Conservation (phyloP, 2,113 vertebrate genomes). For the Halcyon senegalensis region DNA sequence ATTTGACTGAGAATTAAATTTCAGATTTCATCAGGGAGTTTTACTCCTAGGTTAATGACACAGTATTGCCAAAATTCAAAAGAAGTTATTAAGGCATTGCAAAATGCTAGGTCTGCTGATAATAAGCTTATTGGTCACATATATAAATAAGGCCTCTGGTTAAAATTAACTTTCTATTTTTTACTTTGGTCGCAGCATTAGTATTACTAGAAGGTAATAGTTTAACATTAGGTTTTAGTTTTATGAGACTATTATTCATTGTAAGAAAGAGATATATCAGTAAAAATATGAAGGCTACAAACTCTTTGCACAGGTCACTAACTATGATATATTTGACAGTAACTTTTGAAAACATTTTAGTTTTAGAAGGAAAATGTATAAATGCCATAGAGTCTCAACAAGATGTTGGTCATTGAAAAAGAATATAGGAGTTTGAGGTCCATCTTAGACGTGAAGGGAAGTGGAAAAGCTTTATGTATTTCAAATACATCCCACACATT, state of each 20-base stretch:
- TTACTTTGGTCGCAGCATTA: not conserved
- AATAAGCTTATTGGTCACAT: not conserved
- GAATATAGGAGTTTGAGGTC: not conserved
- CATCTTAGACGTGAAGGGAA: not conserved
- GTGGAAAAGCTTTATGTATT: not conserved
- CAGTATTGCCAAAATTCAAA: not conserved
- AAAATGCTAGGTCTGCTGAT: not conserved
- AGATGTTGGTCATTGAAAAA: not conserved
- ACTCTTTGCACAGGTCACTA: not conserved
- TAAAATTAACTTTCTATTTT: not conserved
- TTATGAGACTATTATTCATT: not conserved
- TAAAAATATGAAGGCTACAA: not conserved
- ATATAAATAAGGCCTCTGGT: not conserved
- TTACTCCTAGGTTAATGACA: not conserved
- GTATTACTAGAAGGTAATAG: not conserved
- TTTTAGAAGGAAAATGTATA: not conserved
- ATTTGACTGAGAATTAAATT: not conserved
- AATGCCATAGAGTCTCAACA: not conserved
- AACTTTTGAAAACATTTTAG: not conserved
- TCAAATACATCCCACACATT: not conserved
- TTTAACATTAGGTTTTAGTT: not conserved
- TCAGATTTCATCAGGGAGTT: not conserved
- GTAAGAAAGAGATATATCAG: not conserved
- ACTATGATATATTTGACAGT: not conserved
- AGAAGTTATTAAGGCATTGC: not conserved